A percentile compares a stretch with the other conserved stretches of the same genome.
phyloP scores from a whole-genome alignment of 1,140 invertebrate genomes.

The Hyles vespertilio region DNA sequence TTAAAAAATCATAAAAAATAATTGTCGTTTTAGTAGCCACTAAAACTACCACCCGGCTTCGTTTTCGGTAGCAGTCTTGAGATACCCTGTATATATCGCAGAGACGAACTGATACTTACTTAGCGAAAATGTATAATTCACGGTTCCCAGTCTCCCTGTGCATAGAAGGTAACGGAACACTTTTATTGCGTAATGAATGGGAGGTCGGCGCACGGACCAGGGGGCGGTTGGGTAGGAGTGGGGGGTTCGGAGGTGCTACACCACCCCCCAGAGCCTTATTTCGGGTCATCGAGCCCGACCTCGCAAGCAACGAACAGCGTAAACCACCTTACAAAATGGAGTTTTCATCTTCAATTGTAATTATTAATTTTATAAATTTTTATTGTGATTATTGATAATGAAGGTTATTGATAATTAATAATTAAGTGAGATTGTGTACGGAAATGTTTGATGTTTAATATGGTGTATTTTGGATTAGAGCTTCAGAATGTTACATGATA shows the following conservation, averaged over 20 bases:
- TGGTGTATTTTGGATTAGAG: too few species aligned
- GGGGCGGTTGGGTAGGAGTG: conserved; percentile 17
- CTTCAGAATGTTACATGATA: too few species aligned
- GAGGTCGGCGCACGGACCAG: conserved; percentile 47
- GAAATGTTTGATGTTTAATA: too few species aligned
- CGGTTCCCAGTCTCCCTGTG: conserved; percentile 14
- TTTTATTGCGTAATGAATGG: conserved; percentile 70
- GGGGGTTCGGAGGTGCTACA: conserved; percentile 34
- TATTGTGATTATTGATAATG: neutral
- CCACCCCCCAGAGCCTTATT: conserved; percentile 56
- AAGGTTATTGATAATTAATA: too few species aligned
- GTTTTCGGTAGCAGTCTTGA: too few species aligned
- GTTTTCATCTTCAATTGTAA: conserved; percentile 49
- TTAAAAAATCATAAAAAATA: too few species aligned
- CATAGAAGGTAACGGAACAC: conserved; percentile 36
- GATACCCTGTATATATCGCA: too few species aligned
- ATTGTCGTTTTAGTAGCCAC: too few species aligned
- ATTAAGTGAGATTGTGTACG: neutral
- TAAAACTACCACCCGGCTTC: too few species aligned
- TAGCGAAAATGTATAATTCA: conserved; percentile 4
- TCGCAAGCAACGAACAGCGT: conserved; percentile 40
- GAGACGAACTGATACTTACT: too few species aligned
- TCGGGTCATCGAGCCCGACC: conserved; percentile 63
- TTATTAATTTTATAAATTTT: conserved; percentile 42
- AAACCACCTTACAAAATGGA: conserved; percentile 52